Evolutionary conservation across 2,797 vertebrate genomes (phyloP), one percentile per base, ranked within the genome.

Genomic region (Serranus cabrilla): DNA sequence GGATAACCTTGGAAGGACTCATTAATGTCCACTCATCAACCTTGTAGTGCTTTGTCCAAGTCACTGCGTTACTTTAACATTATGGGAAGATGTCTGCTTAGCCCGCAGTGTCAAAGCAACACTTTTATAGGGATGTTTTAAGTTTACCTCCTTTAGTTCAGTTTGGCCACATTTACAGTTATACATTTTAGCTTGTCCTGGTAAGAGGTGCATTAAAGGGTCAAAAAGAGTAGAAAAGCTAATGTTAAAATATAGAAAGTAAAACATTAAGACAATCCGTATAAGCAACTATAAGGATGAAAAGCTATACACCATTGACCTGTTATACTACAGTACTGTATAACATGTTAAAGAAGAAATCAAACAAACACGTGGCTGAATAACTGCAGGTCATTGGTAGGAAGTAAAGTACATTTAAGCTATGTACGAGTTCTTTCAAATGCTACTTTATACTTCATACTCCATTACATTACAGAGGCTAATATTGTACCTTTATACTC

Each of bases 11-110:
- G 91, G 85, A 74, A 77, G 52, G 68, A 89, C 84, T 90, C 89
- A 91, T 91, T 88, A 92, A 86, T 86, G 89, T 90, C 89, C 85
- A 84, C 81, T 92, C 89, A 92, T 91, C 91, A 90, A 92, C 87
- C 80, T 86, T 89, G 51, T 78, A 66, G 51, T 62, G 65, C 72
- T 83, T 68, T 50, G 42, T 82, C 79, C 73, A 88, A 87, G 84
- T 81, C 52, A 42, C 51, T 63, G 10, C 42, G 13, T 37, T 62
- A 74, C 42, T 62, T 78, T 58, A 55, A 75, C 65, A 68, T 71
- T 20, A 61, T 27, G 17, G 18, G 34, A 71, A 69, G 37, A n/a
- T 46, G 64, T 66, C 60, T 72, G 39, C 66, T 56, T 74, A 49
- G 23, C 18, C 3, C 25, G 3, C 7, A n/a, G 9, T 46, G 39